Percentiles rank a stretch among this genome's conserved stretches.
Conservation (phyloP, 2,113 vertebrate genomes). For the Eonycteris spelaea region DNA sequence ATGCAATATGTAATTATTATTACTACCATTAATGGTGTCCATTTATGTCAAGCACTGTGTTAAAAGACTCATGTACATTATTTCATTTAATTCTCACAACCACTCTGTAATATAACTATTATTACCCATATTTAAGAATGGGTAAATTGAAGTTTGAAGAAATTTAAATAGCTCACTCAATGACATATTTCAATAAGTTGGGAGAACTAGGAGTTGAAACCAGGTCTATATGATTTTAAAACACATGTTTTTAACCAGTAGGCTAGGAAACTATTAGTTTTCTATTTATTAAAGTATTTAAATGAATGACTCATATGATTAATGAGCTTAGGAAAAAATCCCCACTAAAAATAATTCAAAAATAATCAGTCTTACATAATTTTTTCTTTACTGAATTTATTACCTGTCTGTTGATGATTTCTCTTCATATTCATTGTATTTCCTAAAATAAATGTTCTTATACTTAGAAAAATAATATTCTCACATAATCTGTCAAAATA, state of each 20-base stretch:
- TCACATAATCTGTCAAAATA: neutral
- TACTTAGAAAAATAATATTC: constrained; percentile 33
- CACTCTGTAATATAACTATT: constrained; percentile 9
- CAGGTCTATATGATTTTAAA: neutral
- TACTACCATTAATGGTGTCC: neutral
- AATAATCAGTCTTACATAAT: neutral
- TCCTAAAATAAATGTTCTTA: constrained; percentile 40
- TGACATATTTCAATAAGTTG: neutral
- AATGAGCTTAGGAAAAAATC: neutral
- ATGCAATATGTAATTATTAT: neutral
- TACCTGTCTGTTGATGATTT: constrained; percentile 2
- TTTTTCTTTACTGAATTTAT: constrained; percentile 37
- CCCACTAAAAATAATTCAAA: neutral
- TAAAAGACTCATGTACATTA: neutral
- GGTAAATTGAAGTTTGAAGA: constrained; percentile 9
- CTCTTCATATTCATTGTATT: constrained; percentile 3
- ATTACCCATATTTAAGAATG: neutral
- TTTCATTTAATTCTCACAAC: neutral
- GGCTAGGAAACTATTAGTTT: neutral
- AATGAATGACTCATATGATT: neutral
- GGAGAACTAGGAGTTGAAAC: neutral
- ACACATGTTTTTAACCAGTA: neutral
- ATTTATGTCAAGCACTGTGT: neutral
- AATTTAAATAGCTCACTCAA: neutral
- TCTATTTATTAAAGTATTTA: neutral